A percentile compares a stretch with the other conserved stretches of the same genome.
Evolutionary conservation across 2,888 invertebrate genomes (phyloP).

Genomic region (Blastobasis adustella): DNA sequence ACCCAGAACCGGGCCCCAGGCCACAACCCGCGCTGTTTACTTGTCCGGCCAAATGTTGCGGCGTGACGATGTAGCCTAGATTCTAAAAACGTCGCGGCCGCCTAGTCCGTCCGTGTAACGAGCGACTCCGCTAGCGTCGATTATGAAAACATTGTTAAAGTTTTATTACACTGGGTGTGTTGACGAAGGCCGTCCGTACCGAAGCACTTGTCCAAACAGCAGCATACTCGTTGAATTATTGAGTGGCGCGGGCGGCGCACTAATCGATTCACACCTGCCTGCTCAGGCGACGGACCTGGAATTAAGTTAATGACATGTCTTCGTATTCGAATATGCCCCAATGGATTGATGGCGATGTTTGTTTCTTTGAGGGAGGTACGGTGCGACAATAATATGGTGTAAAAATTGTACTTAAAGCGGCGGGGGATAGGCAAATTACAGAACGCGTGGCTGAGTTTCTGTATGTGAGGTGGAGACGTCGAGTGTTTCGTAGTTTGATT

Average conservation of each 20-base stretch:
- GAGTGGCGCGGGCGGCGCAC: conserved; percentile 45
- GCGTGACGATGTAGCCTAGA: conserved; percentile 50
- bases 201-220: conserved; percentile 64
- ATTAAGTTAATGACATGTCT: too few relatives aligned
- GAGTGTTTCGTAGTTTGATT: too few relatives aligned
- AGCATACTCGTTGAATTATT: conserved; percentile 63
- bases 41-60: conserved; percentile 28
- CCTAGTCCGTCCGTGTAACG: conserved; percentile 25
- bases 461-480: too few relatives aligned
- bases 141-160: conserved; percentile 72
- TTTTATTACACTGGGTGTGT: conserved; percentile 64
- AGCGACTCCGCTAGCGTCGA: conserved; percentile 49
- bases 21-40: conserved; percentile 21
- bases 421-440: too few relatives aligned
- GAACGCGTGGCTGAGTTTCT: too few relatives aligned
- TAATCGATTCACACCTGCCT: conserved; percentile 69
- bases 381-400: too few relatives aligned
- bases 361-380: too few relatives aligned
- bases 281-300: too few relatives aligned
- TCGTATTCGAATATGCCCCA: too few relatives aligned
- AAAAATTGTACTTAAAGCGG: too few relatives aligned
- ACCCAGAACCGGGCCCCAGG: neutral
- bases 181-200: conserved; percentile 62
- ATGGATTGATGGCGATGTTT: too few relatives aligned
- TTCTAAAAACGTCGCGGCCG: conserved; percentile 47